Conservation (phyloP, 2,113 vertebrate genomes). For the Cololabis saira region DNA sequence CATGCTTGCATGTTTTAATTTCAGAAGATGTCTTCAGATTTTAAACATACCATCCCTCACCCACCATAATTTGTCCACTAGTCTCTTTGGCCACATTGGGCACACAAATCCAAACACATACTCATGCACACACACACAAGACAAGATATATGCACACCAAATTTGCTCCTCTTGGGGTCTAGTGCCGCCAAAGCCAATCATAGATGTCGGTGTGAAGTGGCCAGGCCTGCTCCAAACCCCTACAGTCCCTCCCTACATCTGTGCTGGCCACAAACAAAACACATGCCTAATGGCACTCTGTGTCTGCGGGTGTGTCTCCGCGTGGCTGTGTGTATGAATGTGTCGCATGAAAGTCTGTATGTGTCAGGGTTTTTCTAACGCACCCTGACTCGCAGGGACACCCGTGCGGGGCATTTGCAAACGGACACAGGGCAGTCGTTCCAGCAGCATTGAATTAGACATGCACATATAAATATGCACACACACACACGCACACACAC, state of each 20-base stretch:
- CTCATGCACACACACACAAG: slow-evolving; percentile 1
- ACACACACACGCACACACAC: slow-evolving; percentile 52
- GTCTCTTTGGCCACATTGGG: slow-evolving; percentile 31
- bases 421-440: slow-evolving; percentile 70
- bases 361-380: slow-evolving; percentile 70
- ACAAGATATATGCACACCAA: slow-evolving; percentile 34
- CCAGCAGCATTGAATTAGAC: slow-evolving; percentile 69
- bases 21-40: slow-evolving; percentile 19
- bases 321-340: slow-evolving; percentile 36
- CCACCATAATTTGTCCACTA: slow-evolving; percentile 25
- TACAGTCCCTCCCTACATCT: slow-evolving; percentile 70
- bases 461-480: slow-evolving; percentile 54
- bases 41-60: slow-evolving; percentile 6
- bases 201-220: slow-evolving; percentile 73
- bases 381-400: slow-evolving; percentile 75
- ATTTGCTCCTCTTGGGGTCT: slow-evolving; percentile 61
- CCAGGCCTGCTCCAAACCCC: slow-evolving; percentile 68
- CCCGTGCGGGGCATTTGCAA: slow-evolving; percentile 76
- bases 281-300: slow-evolving; percentile 67
- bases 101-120: slow-evolving; percentile 11
- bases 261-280: slow-evolving; percentile 66
- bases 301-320: slow-evolving; percentile 43
- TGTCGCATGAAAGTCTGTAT: slow-evolving; percentile 50
- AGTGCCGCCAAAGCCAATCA: slow-evolving; percentile 73
- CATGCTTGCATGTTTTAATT: slow-evolving; percentile 1